Percentiles rank a stretch among this genome's conserved stretches.
Evolutionary conservation across 2,888 invertebrate genomes (phyloP).

Genomic region (Eristalis tenax): DNA sequence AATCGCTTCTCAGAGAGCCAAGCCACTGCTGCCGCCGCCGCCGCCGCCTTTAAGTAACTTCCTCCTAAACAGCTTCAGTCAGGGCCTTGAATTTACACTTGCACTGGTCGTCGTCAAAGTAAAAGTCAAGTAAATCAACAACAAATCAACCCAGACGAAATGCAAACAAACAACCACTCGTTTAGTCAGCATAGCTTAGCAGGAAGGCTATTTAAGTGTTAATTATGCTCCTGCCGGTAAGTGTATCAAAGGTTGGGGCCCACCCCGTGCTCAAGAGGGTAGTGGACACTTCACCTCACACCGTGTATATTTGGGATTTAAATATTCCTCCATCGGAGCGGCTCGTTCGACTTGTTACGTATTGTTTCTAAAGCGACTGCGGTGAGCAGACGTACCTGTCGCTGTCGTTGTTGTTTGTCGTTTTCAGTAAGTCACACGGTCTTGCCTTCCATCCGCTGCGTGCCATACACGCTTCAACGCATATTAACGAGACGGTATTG

Average conservation of each 20-base stretch:
- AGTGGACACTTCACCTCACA: neutral
- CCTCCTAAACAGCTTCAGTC: neutral
- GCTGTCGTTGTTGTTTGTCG: neutral
- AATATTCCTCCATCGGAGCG: constrained; percentile 36
- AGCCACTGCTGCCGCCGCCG: neutral
- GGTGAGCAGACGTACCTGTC: constrained; percentile 52
- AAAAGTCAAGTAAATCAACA: constrained; percentile 8
- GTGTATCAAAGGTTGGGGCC: constrained; percentile 43
- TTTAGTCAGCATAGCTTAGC: neutral
- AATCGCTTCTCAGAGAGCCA: neutral
- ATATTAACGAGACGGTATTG: constrained; percentile 55
- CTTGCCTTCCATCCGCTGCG: constrained; percentile 28
- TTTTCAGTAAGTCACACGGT: constrained; percentile 28
- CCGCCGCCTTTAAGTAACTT: neutral
- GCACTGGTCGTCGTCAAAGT: neutral
- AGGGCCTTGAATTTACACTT: neutral
- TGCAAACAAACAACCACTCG: neutral
- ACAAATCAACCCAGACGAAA: neutral
- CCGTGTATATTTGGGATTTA: constrained; percentile 9
- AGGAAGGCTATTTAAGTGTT: constrained; percentile 20
- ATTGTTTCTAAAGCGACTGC: constrained; percentile 63
- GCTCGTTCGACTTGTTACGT: constrained; percentile 13
- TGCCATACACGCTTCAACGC: constrained; percentile 35
- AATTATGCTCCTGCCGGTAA: constrained; percentile 32
- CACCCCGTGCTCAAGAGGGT: constrained; percentile 37